These are phyloP conservation scores for Coreius guichenoti DNA, from an alignment of 2,797 vertebrate species.

Conservation along the genomic window DNA sequence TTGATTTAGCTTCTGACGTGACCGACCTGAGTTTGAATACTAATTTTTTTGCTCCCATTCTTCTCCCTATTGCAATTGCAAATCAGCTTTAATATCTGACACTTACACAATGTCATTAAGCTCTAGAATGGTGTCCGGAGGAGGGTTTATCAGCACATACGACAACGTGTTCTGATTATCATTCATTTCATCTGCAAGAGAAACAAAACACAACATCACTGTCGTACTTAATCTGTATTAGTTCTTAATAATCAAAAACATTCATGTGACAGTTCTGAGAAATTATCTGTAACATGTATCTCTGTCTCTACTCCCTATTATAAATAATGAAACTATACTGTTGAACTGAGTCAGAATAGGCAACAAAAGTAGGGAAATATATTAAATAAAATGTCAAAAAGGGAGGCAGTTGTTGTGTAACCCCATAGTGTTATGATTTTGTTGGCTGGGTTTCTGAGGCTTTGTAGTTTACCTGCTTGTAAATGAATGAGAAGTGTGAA, in stretches of 20 bases:
- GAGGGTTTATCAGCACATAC: constrained; percentile 97
- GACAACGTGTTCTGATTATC: constrained; percentile 98
- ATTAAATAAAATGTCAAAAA: constrained; percentile 13
- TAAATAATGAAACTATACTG: constrained; percentile 30
- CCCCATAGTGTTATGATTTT: constrained; percentile 29
- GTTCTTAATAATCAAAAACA: constrained; percentile 28
- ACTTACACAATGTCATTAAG: constrained; percentile 95
- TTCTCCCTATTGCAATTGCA: background rate
- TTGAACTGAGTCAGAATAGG: constrained; percentile 7
- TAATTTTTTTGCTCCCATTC: background rate
- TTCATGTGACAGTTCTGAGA: background rate
- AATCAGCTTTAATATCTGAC: background rate
- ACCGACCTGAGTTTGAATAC: background rate
- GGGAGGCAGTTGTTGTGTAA: background rate
- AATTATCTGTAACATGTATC: constrained; percentile 2
- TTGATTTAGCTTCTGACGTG: background rate
- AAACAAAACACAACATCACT: constrained; percentile 53
- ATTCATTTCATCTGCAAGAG: constrained; percentile 92
- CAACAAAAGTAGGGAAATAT: background rate
- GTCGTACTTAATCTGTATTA: background rate
- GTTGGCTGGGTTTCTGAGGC: constrained; percentile 44
- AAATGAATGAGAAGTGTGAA: constrained; percentile 64
- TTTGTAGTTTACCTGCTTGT: constrained; percentile 63
- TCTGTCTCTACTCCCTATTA: constrained; percentile 10
- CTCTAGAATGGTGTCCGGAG: constrained; percentile 93